Conservation (phyloP, 2,113 vertebrate species). For the Hiodon tergisus region DNA sequence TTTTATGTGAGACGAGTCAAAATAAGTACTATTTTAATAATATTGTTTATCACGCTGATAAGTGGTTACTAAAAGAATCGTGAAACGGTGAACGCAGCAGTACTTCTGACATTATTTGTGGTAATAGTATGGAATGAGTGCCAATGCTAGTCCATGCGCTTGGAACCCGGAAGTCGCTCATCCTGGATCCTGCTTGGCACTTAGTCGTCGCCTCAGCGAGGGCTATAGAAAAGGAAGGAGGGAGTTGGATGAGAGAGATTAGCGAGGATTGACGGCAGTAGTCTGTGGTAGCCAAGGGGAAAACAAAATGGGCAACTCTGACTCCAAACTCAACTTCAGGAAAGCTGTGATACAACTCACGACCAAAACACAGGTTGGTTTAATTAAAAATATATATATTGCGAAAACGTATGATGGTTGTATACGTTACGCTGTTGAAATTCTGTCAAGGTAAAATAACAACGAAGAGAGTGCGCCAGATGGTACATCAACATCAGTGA, state of each 20-base stretch:
- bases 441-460: constrained; percentile 25
- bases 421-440: neutral
- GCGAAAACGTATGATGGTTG: constrained; percentile 1
- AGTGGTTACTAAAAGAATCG: no score
- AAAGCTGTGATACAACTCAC: constrained; percentile 98
- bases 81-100: no score
- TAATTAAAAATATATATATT: neutral
- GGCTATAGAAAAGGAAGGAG: constrained; percentile 49
- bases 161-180: constrained; percentile 54
- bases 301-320: constrained; percentile 81
- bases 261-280: constrained; percentile 39
- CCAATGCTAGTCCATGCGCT: neutral
- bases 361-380: constrained; percentile 88
- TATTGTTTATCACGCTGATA: no score
- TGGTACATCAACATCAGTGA: constrained; percentile 26
- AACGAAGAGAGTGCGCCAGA: constrained; percentile 20
- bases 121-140: neutral
- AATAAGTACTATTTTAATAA: neutral
- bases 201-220: constrained; percentile 46
- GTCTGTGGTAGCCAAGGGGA: constrained; percentile 32
- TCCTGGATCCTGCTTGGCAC: constrained; percentile 31
- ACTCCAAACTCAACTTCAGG: constrained; percentile 95
- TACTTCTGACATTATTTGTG: no score
- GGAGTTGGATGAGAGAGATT: constrained; percentile 47
- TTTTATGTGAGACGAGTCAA: neutral